phyloP scores from a whole-genome alignment of 2,888 invertebrate species.

The Abrostola tripartita region DNA sequence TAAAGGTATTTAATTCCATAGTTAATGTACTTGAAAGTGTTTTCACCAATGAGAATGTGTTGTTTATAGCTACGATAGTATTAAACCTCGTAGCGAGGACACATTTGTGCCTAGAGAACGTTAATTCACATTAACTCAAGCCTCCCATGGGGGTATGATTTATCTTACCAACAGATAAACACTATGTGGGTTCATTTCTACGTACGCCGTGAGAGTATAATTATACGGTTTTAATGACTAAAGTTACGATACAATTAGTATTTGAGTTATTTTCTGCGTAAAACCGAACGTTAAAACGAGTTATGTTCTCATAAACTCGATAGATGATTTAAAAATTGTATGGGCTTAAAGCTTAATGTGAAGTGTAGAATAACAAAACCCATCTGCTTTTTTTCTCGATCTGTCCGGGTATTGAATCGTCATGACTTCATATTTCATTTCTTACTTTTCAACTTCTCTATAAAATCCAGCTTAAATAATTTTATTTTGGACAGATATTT shows the following conservation, averaged over 20 bases:
- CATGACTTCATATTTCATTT: no score
- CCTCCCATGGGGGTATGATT: slow-evolving; percentile 41
- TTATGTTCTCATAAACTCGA: no score
- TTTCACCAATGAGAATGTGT: slow-evolving; percentile 2
- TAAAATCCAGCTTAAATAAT: no score
- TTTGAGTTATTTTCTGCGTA: background rate
- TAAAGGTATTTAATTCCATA: no score
- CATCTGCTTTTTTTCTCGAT: no score
- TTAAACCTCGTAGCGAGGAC: slow-evolving; percentile 33
- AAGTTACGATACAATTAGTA: background rate
- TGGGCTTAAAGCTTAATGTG: no score
- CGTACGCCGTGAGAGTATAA: slow-evolving; percentile 7
- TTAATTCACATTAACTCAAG: slow-evolving; percentile 37
- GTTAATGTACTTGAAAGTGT: background rate
- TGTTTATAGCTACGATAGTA: slow-evolving; percentile 12
- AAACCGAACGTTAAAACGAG: no score
- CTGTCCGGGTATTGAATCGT: no score
- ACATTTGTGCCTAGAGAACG: slow-evolving; percentile 33
- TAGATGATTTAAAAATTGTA: no score
- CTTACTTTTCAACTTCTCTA: no score
- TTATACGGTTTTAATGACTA: slow-evolving; percentile 15
- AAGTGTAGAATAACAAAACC: no score
- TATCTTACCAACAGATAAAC: slow-evolving; percentile 33
- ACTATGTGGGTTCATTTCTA: slow-evolving; percentile 17
- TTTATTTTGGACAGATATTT: no score